A percentile compares a stretch with the other conserved stretches of the same genome.
phyloP scores from a whole-genome alignment of 2,888 invertebrate genomes.

The Notodonta ziczac region DNA sequence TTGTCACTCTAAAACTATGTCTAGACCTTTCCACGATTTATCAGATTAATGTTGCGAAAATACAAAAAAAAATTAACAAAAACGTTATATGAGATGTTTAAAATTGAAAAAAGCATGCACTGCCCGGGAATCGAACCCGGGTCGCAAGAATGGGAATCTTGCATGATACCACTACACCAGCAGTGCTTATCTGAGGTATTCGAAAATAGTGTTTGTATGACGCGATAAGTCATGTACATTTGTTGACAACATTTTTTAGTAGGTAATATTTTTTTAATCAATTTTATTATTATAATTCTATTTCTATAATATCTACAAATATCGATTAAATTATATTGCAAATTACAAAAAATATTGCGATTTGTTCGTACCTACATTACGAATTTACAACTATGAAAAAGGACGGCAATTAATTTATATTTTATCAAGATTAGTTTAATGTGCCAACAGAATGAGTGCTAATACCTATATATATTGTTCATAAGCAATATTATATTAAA shows the following conservation, averaged over 20 bases:
- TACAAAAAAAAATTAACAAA: not conserved
- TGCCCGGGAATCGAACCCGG: conserved; percentile 87
- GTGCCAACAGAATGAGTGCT: too few species aligned
- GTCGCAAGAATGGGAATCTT: conserved; percentile 99
- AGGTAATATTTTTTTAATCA: not conserved
- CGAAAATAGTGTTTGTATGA: conserved; percentile 1
- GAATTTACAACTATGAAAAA: too few species aligned
- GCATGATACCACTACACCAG: conserved; percentile 99
- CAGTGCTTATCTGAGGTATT: conserved; percentile 85
- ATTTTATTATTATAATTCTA: too few species aligned
- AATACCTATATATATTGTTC: too few species aligned
- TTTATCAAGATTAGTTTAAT: too few species aligned
- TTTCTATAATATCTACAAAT: too few species aligned
- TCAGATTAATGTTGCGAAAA: conserved; percentile 8
- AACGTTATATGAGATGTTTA: conserved; percentile 8
- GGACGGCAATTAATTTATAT: too few species aligned
- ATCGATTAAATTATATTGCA: too few species aligned
- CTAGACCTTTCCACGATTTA: not conserved
- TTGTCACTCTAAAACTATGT: conserved; percentile 6
- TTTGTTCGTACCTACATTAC: too few species aligned
- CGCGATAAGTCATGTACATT: not conserved
- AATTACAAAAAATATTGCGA: too few species aligned
- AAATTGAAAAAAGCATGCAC: conserved; percentile 26
- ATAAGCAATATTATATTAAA: not conserved
- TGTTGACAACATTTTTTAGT: conserved; percentile 1